Evolutionary conservation across 2,888 invertebrate genomes (phyloP).

Genomic region (Eutolmus rufibarbis): DNA sequence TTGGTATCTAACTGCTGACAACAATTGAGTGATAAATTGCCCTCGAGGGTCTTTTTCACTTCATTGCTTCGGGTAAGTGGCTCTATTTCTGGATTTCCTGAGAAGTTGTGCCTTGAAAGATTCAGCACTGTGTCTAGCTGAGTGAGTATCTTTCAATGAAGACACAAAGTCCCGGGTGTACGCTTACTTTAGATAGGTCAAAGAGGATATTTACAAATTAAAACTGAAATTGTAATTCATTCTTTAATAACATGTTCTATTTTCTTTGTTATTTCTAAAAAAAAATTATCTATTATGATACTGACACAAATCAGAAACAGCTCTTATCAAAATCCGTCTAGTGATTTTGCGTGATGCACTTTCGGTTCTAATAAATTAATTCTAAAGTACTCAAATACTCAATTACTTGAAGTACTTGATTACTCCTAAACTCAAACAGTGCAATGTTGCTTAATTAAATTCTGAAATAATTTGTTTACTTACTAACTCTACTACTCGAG

Average conservation of each 20-base stretch:
- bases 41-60: background rate
- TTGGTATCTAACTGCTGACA: background rate
- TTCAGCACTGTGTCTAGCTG: background rate
- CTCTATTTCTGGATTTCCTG: background rate
- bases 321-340: no score
- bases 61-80: background rate
- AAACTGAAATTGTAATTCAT: background rate
- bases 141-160: background rate
- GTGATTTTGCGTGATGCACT: no score
- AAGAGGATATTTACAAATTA: background rate
- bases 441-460: no score
- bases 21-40: background rate
- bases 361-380: no score
- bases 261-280: background rate
- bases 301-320: no score
- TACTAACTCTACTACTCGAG: no score
- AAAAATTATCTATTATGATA: no score
- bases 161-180: background rate
- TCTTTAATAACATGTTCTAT: background rate
- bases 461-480: no score
- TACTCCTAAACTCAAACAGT: no score
- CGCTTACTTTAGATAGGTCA: background rate
- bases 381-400: no score
- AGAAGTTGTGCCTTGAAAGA: background rate
- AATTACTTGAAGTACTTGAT: no score